phyloP scores from a whole-genome alignment of 2,113 vertebrate genomes.

The Nipponia nippon region DNA sequence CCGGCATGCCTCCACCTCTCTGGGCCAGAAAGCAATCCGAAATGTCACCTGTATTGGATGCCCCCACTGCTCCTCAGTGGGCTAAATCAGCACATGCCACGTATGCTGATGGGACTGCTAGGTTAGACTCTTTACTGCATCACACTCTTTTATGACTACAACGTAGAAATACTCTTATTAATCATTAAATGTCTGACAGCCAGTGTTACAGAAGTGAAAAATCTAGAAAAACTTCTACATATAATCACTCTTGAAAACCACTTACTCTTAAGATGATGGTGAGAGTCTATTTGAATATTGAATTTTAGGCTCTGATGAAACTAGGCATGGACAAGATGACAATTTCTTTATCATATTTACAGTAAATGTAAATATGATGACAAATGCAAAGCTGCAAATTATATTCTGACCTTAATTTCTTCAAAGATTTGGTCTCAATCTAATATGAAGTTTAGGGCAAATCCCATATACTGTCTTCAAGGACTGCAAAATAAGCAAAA shows the following conservation, averaged over 20 bases:
- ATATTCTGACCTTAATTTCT: neutral
- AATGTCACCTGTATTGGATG: neutral
- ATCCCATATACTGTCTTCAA: neutral
- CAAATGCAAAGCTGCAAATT: neutral
- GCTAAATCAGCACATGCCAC: accelerated
- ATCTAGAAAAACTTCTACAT: neutral
- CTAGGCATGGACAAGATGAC: neutral
- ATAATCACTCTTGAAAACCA: neutral
- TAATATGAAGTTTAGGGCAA: neutral
- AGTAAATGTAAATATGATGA: neutral
- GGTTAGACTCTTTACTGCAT: neutral
- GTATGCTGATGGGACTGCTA: neutral
- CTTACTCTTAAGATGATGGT: neutral
- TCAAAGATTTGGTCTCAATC: neutral
- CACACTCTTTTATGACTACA: neutral
- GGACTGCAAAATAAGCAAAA: neutral
- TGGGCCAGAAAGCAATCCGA: neutral
- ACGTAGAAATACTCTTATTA: neutral
- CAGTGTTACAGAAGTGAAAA: neutral
- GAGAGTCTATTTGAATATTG: neutral
- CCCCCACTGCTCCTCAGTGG: neutral
- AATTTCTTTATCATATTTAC: neutral
- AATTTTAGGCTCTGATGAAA: neutral
- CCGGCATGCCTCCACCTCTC: neutral
- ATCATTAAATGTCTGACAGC: neutral